Conservation (phyloP, 2,797 vertebrate genomes). For the Margarornis squamiger region DNA sequence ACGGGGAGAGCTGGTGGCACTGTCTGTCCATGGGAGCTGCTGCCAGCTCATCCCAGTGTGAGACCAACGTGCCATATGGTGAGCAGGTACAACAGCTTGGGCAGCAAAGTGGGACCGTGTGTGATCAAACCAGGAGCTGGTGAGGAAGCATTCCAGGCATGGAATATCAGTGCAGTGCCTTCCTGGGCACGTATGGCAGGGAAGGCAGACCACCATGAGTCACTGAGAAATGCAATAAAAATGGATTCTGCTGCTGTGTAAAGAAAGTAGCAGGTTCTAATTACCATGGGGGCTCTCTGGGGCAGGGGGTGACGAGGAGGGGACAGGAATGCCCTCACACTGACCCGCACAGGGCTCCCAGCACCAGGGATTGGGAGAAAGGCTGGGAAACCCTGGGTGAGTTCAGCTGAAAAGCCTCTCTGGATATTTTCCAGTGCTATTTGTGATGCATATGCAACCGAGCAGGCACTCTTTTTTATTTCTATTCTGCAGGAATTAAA, state of each 20-base stretch:
- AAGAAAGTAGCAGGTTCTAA: constrained; percentile 39
- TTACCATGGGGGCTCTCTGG: not conserved
- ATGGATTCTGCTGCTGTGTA: constrained; percentile 17
- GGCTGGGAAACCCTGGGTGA: not conserved
- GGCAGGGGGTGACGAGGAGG: not conserved
- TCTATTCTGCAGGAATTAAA: constrained; percentile 69
- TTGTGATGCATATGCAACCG: constrained; percentile 38
- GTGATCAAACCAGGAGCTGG: constrained; percentile 52
- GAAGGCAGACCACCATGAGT: constrained; percentile 32
- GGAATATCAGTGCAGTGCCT: constrained; percentile 56
- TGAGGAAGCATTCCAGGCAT: constrained; percentile 63
- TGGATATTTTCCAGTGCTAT: constrained; percentile 19
- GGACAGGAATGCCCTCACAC: not conserved
- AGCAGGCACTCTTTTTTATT: constrained; percentile 48
- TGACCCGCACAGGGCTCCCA: not conserved
- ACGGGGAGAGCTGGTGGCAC: not conserved
- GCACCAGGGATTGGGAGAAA: not conserved
- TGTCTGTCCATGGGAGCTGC: constrained; percentile 45
- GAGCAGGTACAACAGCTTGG: constrained; percentile 62
- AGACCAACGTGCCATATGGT: constrained; percentile 47
- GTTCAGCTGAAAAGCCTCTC: not conserved
- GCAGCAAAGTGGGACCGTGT: constrained; percentile 27
- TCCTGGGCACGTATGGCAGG: constrained; percentile 55
- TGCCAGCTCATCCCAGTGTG: constrained; percentile 59
- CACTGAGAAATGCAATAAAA: constrained; percentile 39